Evolutionary conservation across 2,888 invertebrate genomes (phyloP), one percentile per base, ranked within the genome.

Genomic region (Cylindroiulus punctatus): DNA sequence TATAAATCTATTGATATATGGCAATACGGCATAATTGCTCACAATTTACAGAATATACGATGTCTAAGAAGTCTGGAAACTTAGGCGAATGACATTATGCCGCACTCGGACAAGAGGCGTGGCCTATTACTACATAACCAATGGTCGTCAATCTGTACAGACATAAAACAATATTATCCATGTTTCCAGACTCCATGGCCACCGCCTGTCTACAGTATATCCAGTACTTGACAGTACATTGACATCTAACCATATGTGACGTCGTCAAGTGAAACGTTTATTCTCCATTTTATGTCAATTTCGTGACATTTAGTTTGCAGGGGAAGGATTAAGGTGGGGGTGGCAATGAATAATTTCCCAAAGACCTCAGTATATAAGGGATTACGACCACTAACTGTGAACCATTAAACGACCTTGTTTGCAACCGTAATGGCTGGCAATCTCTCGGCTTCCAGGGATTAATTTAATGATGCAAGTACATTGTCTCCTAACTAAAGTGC

Each of bases 331-430:
- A 76, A 17, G 26, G 76, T 30, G 12, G 26, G 76, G 76, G 26
- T 57, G 76, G 30, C 76, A 26, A 3, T 76, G 76, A 30, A 76
- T 76, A 76, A 76, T 30, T 76, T 76, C 12, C 14, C 12, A 76
- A 76, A 76, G 76, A 76, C 30, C 76, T 76, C 30, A 30, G 30
- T 76, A 30, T 76, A 76, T 76, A 17, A 30, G 2, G 30, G 76
- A 76, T 76, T 30, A 76, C 76, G 76, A 76, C 76, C 76, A 76
- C 76, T 76, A 76, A 76, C 76, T 76, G 76, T 76, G 76, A 76
- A 76, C 76, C 76, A 76, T 76, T 76, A 76, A 76, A 76, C 76
- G 76, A 76, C 76, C 76, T 76, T 76, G 76, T 76, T 76, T 76
- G 76, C 76, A 26, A 76, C 76, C 76, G 26, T 76, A 76, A 76